phyloP scores from a whole-genome alignment of 2,113 vertebrate genomes.

The Microtus oregoni region DNA sequence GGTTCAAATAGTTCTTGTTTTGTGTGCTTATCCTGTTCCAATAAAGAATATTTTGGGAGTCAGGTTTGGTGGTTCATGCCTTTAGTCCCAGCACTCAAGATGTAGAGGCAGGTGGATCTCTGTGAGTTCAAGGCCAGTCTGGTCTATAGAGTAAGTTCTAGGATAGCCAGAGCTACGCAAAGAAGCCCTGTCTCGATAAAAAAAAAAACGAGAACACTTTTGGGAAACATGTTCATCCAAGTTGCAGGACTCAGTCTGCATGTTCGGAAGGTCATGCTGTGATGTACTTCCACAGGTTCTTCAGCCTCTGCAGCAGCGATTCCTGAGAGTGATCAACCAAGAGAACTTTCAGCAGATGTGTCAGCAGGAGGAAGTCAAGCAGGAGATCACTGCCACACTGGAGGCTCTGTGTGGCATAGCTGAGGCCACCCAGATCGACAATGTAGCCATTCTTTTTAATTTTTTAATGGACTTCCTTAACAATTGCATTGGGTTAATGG shows the following conservation, averaged over 20 bases:
- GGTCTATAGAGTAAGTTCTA: not conserved
- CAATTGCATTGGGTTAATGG: constrained; percentile 99
- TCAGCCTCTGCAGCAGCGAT: constrained; percentile 97
- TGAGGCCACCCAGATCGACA: constrained; percentile 98
- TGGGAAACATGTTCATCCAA: not conserved
- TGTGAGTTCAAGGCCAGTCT: not conserved
- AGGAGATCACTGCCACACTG: constrained; percentile 95
- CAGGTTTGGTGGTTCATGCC: not conserved
- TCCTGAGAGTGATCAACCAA: constrained; percentile 98
- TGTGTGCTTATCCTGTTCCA: not conserved
- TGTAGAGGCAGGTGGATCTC: not conserved
- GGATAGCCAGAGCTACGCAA: not conserved
- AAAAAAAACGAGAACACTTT: not conserved
- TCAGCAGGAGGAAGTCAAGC: constrained; percentile 97
- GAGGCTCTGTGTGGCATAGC: constrained; percentile 98
- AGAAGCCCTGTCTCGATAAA: not conserved
- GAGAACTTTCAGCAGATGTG: constrained; percentile 98
- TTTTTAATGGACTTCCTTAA: constrained; percentile 99
- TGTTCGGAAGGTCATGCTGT: not conserved
- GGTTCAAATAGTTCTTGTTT: not conserved
- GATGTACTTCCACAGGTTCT: constrained; percentile 89
- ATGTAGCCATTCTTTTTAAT: constrained; percentile 97
- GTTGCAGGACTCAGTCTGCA: not conserved
- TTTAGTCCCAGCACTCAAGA: not conserved
- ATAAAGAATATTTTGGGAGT: constrained; percentile 12